A percentile compares a stretch with the other conserved stretches of the same genome.
Conservation (phyloP, 2,797 vertebrate genomes). For the Antrozous pallidus region DNA sequence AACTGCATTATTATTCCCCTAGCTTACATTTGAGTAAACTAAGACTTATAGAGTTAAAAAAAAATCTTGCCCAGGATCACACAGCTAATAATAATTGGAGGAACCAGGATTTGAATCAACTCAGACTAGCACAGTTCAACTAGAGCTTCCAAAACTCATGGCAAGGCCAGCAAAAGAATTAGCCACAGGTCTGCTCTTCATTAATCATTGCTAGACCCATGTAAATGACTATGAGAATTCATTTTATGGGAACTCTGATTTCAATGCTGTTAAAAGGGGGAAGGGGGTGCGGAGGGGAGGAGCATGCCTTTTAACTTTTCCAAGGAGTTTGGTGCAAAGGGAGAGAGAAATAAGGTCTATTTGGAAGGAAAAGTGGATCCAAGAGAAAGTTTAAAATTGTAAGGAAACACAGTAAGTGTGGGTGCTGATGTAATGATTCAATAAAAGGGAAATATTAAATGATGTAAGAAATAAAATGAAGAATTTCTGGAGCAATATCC, state of each 20-base stretch:
- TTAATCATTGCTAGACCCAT: background rate
- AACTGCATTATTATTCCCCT: background rate
- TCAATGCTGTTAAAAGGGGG: background rate
- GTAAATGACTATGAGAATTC: background rate
- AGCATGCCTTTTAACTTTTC: background rate
- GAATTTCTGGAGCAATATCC: background rate
- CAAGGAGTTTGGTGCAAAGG: background rate
- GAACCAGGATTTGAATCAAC: background rate
- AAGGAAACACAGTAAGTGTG: background rate
- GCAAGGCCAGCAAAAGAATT: background rate
- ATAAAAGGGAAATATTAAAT: background rate
- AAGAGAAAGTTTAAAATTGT: conserved; percentile 32
- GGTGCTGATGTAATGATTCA: background rate
- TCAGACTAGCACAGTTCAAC: background rate
- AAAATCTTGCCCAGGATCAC: background rate
- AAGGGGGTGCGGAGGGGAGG: rapidly evolving
- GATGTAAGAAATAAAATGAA: background rate
- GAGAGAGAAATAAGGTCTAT: background rate
- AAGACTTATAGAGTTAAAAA: background rate
- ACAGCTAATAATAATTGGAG: background rate
- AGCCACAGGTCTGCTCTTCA: background rate
- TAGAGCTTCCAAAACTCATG: background rate
- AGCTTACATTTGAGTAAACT: background rate
- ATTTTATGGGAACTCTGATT: background rate
- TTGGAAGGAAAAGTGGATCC: background rate